Evolutionary conservation across 2,113 vertebrate genomes (phyloP).

Genomic region (Anser cygnoides): DNA sequence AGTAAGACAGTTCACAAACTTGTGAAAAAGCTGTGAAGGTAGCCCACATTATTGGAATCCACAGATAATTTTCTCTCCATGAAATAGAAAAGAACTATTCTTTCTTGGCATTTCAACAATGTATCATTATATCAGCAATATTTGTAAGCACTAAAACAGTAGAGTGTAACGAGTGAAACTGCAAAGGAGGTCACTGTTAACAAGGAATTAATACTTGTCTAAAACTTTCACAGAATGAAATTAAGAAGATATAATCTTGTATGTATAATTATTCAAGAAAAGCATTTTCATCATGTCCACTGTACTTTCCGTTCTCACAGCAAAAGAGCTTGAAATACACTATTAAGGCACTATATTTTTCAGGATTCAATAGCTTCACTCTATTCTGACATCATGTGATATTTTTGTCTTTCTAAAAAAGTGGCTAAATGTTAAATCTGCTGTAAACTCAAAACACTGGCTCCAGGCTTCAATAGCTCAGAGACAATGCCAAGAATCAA

Average conservation of each 20-base stretch:
- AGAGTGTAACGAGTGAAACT: neutral
- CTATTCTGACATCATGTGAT: neutral
- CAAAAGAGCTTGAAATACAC: neutral
- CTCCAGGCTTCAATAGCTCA: neutral
- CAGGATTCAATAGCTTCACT: neutral
- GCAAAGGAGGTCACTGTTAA: neutral
- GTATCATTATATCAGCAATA: neutral
- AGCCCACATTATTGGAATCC: neutral
- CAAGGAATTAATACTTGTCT: neutral
- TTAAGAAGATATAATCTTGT: neutral
- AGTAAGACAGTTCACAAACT: neutral
- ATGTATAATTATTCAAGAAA: neutral
- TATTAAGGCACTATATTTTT: neutral
- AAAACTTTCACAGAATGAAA: neutral
- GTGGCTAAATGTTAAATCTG: neutral
- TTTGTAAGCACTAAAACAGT: neutral
- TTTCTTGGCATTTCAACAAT: neutral
- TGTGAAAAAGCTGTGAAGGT: neutral
- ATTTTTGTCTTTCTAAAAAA: conserved; percentile 2
- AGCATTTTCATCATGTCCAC: neutral
- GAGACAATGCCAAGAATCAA: neutral
- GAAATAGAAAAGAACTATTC: neutral
- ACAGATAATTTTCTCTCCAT: neutral
- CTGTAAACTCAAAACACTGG: neutral
- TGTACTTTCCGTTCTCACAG: neutral